Evolutionary conservation across 2,113 vertebrate genomes (phyloP).

Genomic region (Panurus biarmicus): DNA sequence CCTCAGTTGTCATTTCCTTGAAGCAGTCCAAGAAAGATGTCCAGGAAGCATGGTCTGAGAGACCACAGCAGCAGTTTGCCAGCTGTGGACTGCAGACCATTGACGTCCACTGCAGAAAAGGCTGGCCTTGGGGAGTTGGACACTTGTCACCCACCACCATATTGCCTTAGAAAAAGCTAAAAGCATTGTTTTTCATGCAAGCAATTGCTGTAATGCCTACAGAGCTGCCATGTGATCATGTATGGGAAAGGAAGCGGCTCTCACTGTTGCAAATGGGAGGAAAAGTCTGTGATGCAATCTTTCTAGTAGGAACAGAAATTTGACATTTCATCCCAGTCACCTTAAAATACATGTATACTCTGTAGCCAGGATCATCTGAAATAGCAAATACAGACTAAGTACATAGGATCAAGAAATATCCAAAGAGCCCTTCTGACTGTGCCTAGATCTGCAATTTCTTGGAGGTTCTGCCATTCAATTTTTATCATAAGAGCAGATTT

Average conservation of each 20-base stretch:
- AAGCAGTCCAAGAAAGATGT: not conserved
- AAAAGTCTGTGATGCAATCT: not conserved
- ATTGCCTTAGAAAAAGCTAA: not conserved
- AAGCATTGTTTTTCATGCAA: not conserved
- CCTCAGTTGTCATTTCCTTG: not conserved
- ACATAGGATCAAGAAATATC: not conserved
- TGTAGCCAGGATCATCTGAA: not conserved
- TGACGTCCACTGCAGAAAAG: not conserved
- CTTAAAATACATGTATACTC: not conserved
- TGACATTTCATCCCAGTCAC: not conserved
- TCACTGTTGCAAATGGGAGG: not conserved
- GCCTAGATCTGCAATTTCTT: not conserved
- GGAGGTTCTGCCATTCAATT: conserved; percentile 1
- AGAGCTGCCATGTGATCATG: not conserved
- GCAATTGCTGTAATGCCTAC: not conserved
- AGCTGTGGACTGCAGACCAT: not conserved
- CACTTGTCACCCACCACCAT: not conserved
- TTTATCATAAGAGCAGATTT: conserved; percentile 27
- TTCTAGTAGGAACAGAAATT: not conserved
- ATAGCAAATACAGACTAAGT: not conserved
- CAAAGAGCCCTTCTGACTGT: not conserved
- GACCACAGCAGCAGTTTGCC: not conserved
- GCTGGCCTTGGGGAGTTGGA: not conserved
- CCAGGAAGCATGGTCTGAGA: not conserved
- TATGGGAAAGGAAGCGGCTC: not conserved